Base-by-base conservation (phyloP, 2,888 invertebrate species). In the Hoplodrina ambigua region DNA sequence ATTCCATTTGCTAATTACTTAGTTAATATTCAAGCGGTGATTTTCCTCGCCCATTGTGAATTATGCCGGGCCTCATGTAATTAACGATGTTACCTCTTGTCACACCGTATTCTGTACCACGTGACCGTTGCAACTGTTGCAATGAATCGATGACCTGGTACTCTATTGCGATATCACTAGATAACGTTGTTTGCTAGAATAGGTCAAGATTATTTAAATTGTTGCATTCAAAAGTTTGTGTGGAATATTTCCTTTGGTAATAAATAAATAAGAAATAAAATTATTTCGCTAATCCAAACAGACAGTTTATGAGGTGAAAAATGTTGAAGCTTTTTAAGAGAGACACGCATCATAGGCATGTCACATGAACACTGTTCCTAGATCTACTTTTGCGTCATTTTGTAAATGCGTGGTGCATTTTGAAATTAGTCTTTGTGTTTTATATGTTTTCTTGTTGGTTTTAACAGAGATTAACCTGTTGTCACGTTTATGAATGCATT, bases 1-100 rank as follows among this genome's bases (percentile, higher is more conserved):
- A 75, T 77, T 75, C 72, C 74, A 84, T 83, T 82, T 83, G 80
- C 76, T 77, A 79, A 83, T 78, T 76, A 75, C 75, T 79, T 77
- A 72, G 58, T 84, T 79, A 75, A 76, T 78, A 86, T 85, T 75
- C 81, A 78, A 78, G 63, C 70, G 69, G 78, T 81, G 79, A 84
- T 80, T 84, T 85, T 83, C 74, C 86, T 84, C 58, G 73, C 64
- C 71, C 70, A 76, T 71, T 85, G 79, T 81, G 62, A 81, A 72
- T 85, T 79, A 80, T 80, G 65, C 62, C 53, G 58, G 68, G 64
- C 49, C 59, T 62, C 59, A 74, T 56, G 53, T 81, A 70, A 76
- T 80, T 70, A 75, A 78, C 75, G 59, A 67, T 69, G 78, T 75
- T 63, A 64, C 70, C 62, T 61, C 55, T n/a, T 75, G 68, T 64